Percentiles rank a stretch among this genome's conserved stretches.
phyloP scores from a whole-genome alignment of 2,888 invertebrate species.

The Alviniconcha strummeri region DNA sequence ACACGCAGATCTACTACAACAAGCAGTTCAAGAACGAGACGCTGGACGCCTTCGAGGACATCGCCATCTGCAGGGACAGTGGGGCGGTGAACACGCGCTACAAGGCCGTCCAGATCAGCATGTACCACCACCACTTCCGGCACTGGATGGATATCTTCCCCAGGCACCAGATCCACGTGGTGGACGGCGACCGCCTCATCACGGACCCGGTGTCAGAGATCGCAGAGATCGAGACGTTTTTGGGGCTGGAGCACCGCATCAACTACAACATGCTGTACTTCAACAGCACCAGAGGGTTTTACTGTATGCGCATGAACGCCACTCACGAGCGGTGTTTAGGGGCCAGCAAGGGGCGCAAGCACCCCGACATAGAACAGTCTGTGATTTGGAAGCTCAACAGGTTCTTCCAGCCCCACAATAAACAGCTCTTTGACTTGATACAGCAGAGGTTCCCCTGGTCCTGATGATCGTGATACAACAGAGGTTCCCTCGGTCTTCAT shows the following conservation, averaged over 20 bases:
- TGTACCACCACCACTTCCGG: conserved; percentile 83
- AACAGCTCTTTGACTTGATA: conserved; percentile 83
- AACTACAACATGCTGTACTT: conserved; percentile 91
- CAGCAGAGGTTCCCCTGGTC: conserved; percentile 93
- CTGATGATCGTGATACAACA: conserved; percentile 29
- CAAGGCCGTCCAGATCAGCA: conserved; percentile 74
- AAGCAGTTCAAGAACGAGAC: conserved; percentile 64
- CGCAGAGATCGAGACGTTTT: conserved; percentile 65
- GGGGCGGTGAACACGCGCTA: conserved; percentile 73
- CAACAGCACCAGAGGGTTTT: conserved; percentile 97
- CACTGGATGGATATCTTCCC: conserved; percentile 95
- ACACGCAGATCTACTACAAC: conserved; percentile 89
- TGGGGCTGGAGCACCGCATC: conserved; percentile 65
- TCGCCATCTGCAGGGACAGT: conserved; percentile 69
- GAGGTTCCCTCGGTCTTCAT: not conserved
- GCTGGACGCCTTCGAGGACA: conserved; percentile 71
- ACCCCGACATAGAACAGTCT: conserved; percentile 88
- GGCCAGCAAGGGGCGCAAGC: conserved; percentile 89
- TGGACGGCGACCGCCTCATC: conserved; percentile 79
- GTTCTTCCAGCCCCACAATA: conserved; percentile 66
- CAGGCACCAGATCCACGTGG: conserved; percentile 91
- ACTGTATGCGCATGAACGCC: conserved; percentile 85
- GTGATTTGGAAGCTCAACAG: conserved; percentile 69
- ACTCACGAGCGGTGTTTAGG: conserved; percentile 86
- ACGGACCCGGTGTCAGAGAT: conserved; percentile 67